Evolutionary conservation across 2,888 invertebrate genomes (phyloP).

Genomic region (Microchrysa polita): DNA sequence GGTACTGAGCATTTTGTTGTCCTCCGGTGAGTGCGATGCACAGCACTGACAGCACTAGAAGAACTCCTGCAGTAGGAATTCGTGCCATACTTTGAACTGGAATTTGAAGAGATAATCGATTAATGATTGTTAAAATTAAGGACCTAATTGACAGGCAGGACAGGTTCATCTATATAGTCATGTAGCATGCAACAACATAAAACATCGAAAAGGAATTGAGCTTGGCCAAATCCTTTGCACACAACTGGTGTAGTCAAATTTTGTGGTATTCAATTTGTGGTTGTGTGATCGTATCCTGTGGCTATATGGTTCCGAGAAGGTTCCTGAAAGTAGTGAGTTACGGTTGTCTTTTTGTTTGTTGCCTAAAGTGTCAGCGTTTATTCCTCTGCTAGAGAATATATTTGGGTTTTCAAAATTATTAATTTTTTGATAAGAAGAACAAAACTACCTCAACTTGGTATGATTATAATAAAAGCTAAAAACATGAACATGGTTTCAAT

Average conservation of each 20-base stretch:
- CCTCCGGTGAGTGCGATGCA: slow-evolving; percentile 45
- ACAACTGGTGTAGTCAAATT: neutral
- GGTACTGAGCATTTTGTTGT: slow-evolving; percentile 74
- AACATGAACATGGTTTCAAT: too few species aligned
- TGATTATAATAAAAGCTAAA: too few species aligned
- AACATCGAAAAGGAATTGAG: neutral
- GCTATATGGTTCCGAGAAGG: neutral
- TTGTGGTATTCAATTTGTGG: neutral
- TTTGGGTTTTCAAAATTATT: too few species aligned
- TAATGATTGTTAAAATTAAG: slow-evolving; percentile 24
- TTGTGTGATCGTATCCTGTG: slow-evolving; percentile 10
- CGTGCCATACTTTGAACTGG: slow-evolving; percentile 38
- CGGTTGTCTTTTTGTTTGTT: too few species aligned
- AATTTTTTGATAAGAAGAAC: too few species aligned
- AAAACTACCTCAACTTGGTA: too few species aligned
- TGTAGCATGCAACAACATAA: slow-evolving; percentile 3
- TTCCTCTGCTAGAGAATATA: too few species aligned
- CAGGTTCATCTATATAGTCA: neutral
- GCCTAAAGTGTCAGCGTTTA: too few species aligned
- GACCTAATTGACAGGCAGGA: too few species aligned
- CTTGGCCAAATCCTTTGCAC: neutral
- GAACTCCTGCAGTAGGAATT: neutral
- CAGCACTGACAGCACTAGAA: slow-evolving; percentile 22
- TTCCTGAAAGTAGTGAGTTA: too few species aligned
- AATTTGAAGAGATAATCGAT: neutral